A percentile compares a stretch with the other conserved stretches of the same genome.
These are phyloP conservation scores for fruit fly (Drosophila melanogaster) DNA, from an alignment of 1,140 invertebrate species.

Conservation along the genomic window Release_6_plus_ISO1_MT NC_004354.4:17926501-17927000, in stretches of 20 bases:
- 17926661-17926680: slow-evolving; percentile 15
- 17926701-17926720: slow-evolving; percentile 25
- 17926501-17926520: neutral
- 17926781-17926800: slow-evolving; percentile 7
- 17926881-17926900: slow-evolving; percentile 84
- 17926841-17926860: slow-evolving; percentile 36
- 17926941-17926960: slow-evolving; percentile 23
- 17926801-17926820: neutral
- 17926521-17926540: neutral
- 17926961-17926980: slow-evolving; percentile 41
- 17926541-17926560: slow-evolving; percentile 26
- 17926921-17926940: slow-evolving; percentile 63
- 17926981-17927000: slow-evolving; percentile 44
- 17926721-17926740: slow-evolving; percentile 55
- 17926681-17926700: slow-evolving; percentile 11
- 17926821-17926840: slow-evolving; percentile 18
- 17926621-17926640: slow-evolving; percentile 39
- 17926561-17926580: slow-evolving; percentile 36
- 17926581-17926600: slow-evolving; percentile 28
- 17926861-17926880: slow-evolving; percentile 58
- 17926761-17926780: slow-evolving; percentile 43
- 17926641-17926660: neutral
- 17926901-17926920: slow-evolving; percentile 84
- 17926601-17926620: slow-evolving; percentile 49
- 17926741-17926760: slow-evolving; percentile 74